Evolutionary conservation across 2,888 invertebrate species (phyloP).

Genomic region (Tenthredo notha): DNA sequence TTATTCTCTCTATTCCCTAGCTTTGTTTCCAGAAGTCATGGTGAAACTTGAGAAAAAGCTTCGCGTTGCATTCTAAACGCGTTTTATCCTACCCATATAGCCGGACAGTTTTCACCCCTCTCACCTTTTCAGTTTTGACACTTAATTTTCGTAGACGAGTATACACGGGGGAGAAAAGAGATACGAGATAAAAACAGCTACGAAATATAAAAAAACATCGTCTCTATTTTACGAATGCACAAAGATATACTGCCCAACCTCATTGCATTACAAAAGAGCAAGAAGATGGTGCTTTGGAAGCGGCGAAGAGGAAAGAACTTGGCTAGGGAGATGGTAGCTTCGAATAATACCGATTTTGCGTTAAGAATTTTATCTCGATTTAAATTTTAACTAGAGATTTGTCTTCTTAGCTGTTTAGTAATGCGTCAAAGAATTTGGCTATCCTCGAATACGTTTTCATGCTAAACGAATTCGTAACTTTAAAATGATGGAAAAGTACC

Average conservation of each 20-base stretch:
- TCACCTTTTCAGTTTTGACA: not conserved
- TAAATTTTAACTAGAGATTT: not conserved
- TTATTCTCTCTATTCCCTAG: not conserved
- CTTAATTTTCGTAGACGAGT: conserved; percentile 7
- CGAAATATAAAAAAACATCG: not conserved
- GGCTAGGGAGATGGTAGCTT: not conserved
- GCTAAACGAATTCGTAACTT: no score
- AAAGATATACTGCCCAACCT: not conserved
- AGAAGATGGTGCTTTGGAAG: not conserved
- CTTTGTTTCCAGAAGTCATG: not conserved
- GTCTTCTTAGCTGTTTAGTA: not conserved
- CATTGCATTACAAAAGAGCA: not conserved
- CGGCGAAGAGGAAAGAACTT: not conserved
- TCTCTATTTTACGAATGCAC: conserved; percentile 1
- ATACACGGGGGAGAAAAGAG: not conserved
- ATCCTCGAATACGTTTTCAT: not conserved
- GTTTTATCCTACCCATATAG: not conserved
- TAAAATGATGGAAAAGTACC: not conserved
- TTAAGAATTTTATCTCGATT: not conserved
- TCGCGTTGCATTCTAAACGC: not conserved
- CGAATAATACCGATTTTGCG: not conserved
- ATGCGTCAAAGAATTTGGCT: not conserved
- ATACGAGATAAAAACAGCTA: not conserved
- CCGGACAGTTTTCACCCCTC: not conserved
- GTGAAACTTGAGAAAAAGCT: not conserved